A percentile compares a stretch with the other conserved stretches of the same genome.
Conservation (phyloP, 2,888 invertebrate genomes). For the Pheosia gnoma region DNA sequence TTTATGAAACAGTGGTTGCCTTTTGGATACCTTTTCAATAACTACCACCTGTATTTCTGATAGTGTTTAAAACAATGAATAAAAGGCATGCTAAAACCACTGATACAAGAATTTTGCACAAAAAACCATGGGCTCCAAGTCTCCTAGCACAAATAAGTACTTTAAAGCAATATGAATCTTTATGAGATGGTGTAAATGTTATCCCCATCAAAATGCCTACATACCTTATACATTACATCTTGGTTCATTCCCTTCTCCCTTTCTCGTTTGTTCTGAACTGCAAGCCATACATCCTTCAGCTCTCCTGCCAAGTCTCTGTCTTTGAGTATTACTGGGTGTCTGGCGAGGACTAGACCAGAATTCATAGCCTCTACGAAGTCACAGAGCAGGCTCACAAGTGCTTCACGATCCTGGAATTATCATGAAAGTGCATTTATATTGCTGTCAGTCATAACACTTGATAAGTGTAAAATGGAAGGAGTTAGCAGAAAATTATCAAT, state of each 20-base stretch:
- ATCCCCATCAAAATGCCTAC: not conserved
- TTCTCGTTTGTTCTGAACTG: slow-evolving; percentile 85
- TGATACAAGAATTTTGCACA: no score
- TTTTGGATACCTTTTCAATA: no score
- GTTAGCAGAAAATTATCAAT: no score
- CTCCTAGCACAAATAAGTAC: no score
- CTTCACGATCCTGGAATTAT: slow-evolving; percentile 83
- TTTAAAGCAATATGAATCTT: no score
- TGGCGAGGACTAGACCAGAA: slow-evolving; percentile 84
- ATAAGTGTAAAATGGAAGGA: no score
- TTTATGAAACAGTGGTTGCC: no score
- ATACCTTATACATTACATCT: slow-evolving; percentile 79
- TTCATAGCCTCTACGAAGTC: slow-evolving; percentile 91
- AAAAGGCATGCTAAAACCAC: no score
- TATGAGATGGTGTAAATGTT: no score
- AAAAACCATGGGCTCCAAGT: no score
- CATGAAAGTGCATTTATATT: not conserved
- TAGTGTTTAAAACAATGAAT: no score
- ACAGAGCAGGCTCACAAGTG: slow-evolving; percentile 87
- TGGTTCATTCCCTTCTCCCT: slow-evolving; percentile 77
- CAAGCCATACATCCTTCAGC: slow-evolving; percentile 89
- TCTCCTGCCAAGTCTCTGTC: slow-evolving; percentile 89
- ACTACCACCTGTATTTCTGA: no score
- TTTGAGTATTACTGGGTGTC: slow-evolving; percentile 85
- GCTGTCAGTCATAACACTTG: not conserved